These are phyloP conservation scores for Girardinichthys multiradiatus DNA, from an alignment of 2,113 vertebrate species.

Conservation along the genomic window DNA sequence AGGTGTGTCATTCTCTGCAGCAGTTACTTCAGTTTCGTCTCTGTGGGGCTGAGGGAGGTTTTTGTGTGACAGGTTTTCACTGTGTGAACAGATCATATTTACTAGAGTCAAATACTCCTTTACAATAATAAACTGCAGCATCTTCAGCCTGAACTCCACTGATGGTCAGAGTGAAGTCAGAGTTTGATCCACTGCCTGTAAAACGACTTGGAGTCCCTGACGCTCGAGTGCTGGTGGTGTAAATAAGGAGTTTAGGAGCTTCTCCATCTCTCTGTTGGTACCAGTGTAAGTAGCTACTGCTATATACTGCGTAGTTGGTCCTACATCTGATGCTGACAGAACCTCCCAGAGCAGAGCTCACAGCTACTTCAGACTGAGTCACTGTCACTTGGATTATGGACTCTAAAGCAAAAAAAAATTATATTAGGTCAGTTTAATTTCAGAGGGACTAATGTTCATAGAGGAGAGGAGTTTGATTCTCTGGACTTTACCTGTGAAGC, in stretches of 20 bases:
- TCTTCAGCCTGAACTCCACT: conserved; percentile 13
- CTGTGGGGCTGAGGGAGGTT: neutral
- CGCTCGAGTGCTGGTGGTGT: no score
- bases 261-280: conserved; percentile 5
- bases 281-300: neutral
- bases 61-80: neutral
- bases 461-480: no score
- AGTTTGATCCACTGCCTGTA: neutral
- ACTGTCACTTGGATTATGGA: conserved; percentile 15
- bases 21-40: neutral
- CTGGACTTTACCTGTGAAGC: no score
- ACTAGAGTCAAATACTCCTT: no score
- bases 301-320: neutral
- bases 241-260: neutral
- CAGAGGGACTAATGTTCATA: no score
- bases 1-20: no score
- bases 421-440: no score
- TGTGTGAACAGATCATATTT: no score
- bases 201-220: neutral
- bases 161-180: conserved; percentile 9
- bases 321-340: conserved; percentile 20
- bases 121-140: neutral
- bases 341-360: conserved; percentile 24
- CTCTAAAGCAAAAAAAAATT: no score
- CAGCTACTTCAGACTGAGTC: conserved; percentile 37